Base-by-base conservation (phyloP, 2,797 vertebrate species). In the Diceros bicornis region DNA sequence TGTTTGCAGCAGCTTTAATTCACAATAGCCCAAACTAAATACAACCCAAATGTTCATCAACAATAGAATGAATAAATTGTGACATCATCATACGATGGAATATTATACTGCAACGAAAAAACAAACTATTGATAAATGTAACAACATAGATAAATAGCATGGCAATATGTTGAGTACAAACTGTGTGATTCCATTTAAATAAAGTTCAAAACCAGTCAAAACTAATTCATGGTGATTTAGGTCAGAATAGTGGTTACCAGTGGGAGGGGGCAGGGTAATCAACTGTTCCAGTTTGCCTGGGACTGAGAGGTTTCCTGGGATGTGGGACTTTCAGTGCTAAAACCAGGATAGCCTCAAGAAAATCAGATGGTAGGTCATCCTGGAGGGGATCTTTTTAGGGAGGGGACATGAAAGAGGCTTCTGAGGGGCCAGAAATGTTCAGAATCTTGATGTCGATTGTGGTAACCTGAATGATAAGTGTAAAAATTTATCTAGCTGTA, bases 141-240 rank as follows among this genome's bases (percentile, higher is more conserved):
- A 37, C 61, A 64, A 21, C 4, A n/a, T 89, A 34, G 44, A 84
- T 83, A 77, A 64, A 74, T 79, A 78, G 57, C 21, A 52, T 10
- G 18, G 41, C 8, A 81, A 57, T 23, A 50, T 21, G 21, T n/a
- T 86, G 62, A 83, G 21, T 50, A 78, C 2, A 57, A 59, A 82
- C n/a, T 21, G 29, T 84, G 52, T n/a, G 25, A 79, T 88, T 85
- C 27, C 44, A 69, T 81, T 94, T 89, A 84, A 88, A 87, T 91
- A 8, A 62, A 79, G 13, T 74, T 95, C n/a, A 88, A 91, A 97
- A 93, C 23, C 6, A 72, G 50, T 25, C 21, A 94, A 96, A 97
- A 89, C 14, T 25, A 75, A 91, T 71, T 27, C 25, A 52, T 50
- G 37, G 57, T 61, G n/a, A 71, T 61, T 91, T 86, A 89, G 7